Evolutionary conservation across 2,888 invertebrate genomes (phyloP), one percentile per base, ranked within the genome.

Genomic region (Drosophila affinis): DNA sequence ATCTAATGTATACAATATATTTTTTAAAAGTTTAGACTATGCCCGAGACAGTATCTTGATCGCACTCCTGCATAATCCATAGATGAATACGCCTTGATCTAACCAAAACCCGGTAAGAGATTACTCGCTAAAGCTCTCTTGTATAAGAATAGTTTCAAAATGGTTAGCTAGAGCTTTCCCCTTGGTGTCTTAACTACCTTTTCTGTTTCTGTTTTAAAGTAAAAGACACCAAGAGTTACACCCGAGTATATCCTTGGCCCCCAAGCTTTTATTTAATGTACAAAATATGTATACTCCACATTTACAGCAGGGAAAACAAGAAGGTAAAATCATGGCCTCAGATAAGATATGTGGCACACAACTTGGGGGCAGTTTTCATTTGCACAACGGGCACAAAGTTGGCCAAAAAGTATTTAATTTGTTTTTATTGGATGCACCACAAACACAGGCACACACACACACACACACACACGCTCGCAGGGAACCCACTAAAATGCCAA

Each of bases 401-500:
- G 47, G 9, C 18, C 39, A 57, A 72, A 87, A 79, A 84, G 89
- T 77, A 83, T 89, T 88, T 83, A 83, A 88, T 87, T 81, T 85
- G 73, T 76, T 73, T 34, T 72, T 63, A 80, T 76, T 73, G 71
- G 59, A 75, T 53, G 72, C 58, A 56, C 52, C 61, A 63, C 63
- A 53, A n/a, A 5, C 34, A 14, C 34, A 34, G 5, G 5, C 60
- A 70, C 58, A 29, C 49, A 12, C 3, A 21, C 47, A 46, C 39
- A 44, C 39, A 18, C 52, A 21, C 54, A 21, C 49, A 21, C 46
- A 27, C n/a, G 9, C 29, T 48, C 52, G 53, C 70, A 70, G 72
- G 27, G 49, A 56, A 69, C 62, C 85, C 87, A 85, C 87, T 77
- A 87, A 87, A 86, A 87, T 88, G 88, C 74, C 89, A 86, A 88